Evolutionary conservation across 2,113 vertebrate species (phyloP).

Genomic region (Caracal caracal): DNA sequence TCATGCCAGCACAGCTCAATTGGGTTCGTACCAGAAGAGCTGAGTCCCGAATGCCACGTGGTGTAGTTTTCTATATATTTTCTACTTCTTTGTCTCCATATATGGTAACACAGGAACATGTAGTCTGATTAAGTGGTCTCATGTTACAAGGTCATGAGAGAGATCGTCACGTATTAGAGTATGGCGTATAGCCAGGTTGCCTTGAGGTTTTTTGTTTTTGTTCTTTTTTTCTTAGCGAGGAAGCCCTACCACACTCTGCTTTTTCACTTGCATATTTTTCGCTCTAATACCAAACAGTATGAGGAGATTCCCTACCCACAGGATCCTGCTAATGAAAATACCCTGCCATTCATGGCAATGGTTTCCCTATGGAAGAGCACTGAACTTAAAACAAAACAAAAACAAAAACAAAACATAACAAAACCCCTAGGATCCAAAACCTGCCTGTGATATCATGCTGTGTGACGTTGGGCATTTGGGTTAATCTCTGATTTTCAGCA

Average conservation of each 20-base stretch:
- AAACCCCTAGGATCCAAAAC: background rate
- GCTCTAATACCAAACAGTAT: background rate
- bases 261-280: background rate
- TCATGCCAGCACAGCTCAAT: no score
- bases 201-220: no score
- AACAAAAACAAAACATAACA: background rate
- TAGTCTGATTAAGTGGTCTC: no score
- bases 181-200: no score
- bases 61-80: no score
- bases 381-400: background rate
- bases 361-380: background rate
- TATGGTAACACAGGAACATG: no score
- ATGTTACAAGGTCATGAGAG: no score
- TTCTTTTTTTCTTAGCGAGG: no score
- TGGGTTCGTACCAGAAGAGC: no score
- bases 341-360: background rate
- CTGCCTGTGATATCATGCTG: background rate
- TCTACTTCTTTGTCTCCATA: no score
- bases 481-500: background rate
- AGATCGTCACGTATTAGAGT: no score
- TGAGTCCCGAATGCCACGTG: no score
- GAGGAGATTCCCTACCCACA: background rate
- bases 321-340: background rate
- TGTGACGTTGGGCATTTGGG: background rate
- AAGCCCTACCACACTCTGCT: background rate